Percentiles rank a stretch among this genome's conserved stretches.
phyloP scores from a whole-genome alignment of 2,113 vertebrate genomes.

The Picathartes gymnocephalus region DNA sequence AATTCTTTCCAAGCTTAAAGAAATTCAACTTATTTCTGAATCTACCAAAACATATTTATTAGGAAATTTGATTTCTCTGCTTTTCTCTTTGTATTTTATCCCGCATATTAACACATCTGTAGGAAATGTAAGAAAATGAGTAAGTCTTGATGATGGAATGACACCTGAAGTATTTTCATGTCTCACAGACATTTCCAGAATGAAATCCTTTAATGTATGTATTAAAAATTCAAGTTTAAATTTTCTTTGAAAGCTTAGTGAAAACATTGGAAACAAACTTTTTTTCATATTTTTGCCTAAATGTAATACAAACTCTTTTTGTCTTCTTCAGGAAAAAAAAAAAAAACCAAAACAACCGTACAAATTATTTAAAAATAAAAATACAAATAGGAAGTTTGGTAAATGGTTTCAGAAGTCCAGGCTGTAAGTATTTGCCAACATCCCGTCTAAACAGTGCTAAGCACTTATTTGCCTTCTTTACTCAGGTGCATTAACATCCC shows the following conservation, averaged over 20 bases:
- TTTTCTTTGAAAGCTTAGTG: not conserved
- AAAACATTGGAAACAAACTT: not conserved
- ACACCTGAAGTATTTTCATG: not conserved
- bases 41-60: not conserved
- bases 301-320: not conserved
- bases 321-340: not conserved
- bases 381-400: not conserved
- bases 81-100: not conserved
- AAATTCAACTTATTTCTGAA: not conserved
- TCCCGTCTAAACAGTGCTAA: not conserved
- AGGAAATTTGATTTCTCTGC: not conserved
- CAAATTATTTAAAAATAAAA: not conserved
- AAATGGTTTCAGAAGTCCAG: not conserved
- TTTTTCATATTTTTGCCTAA: not conserved
- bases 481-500: not conserved
- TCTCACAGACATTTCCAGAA: not conserved
- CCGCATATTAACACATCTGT: fast-evolving
- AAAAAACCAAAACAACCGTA: too few species aligned
- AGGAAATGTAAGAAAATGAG: not conserved
- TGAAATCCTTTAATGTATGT: not conserved
- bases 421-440: not conserved
- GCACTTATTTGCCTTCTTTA: not conserved
- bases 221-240: not conserved
- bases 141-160: not conserved
- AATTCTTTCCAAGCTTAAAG: not conserved